A percentile compares a stretch with the other conserved stretches of the same genome.
Conservation (phyloP, 2,888 invertebrate genomes). For the Ormyrus labotus region DNA sequence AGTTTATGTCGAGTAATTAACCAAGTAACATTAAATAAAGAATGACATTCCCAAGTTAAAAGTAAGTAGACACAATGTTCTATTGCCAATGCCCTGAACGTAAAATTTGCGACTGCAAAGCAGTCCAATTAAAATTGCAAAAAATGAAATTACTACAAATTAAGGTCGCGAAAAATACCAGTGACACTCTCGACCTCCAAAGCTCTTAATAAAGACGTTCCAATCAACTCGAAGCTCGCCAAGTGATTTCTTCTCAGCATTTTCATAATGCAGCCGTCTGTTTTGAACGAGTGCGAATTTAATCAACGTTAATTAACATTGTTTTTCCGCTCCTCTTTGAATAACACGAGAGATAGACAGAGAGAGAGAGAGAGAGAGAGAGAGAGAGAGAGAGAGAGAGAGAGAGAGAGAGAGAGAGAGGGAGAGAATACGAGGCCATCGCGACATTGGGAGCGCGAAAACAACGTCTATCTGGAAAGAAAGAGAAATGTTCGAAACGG, state of each 20-base stretch:
- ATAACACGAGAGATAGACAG: slow-evolving; percentile 13
- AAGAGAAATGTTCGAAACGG: too few species aligned
- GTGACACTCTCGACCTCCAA: background rate
- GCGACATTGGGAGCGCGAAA: slow-evolving; percentile 6
- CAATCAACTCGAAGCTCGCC: slow-evolving; percentile 1
- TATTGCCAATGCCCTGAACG: too few species aligned
- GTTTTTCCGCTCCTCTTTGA: slow-evolving; percentile 3
- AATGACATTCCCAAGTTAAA: background rate
- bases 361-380: background rate
- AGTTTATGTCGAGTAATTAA: slow-evolving; percentile 8
- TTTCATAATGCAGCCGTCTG: background rate
- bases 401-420: background rate
- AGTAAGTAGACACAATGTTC: too few species aligned
- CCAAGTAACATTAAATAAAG: background rate
- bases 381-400: background rate
- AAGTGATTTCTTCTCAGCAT: background rate
- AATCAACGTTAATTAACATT: slow-evolving; percentile 32
- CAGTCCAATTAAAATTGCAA: too few species aligned
- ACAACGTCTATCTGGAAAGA: background rate
- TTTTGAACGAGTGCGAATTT: slow-evolving; percentile 8
- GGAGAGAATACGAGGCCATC: background rate
- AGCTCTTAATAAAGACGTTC: background rate
- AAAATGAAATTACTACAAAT: too few species aligned
- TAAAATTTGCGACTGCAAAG: too few species aligned
- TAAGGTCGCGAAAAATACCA: too few species aligned